Evolutionary conservation across 1,140 invertebrate species (phyloP), one percentile per base, ranked within the genome.

Genomic region (Solenopsis fugax): DNA sequence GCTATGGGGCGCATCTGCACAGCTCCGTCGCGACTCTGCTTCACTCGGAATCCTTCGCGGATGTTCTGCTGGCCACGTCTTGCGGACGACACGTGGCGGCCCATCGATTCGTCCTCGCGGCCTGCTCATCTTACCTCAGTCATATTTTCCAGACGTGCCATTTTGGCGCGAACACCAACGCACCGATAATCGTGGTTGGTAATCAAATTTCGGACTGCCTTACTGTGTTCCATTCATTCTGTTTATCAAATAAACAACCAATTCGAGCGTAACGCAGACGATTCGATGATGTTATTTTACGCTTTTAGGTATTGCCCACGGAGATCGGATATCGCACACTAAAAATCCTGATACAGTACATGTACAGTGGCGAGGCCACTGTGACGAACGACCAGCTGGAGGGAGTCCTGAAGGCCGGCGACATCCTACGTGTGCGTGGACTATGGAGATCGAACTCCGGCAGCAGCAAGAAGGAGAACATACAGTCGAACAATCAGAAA

Each of bases 351-450:
- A 97, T 98, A n/a, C 97, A 98, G 92, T 98, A 98, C 92, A 98
- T 98, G 97, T 98, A 98, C 94, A 97, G 96, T 94, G 97, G 97
- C 3, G 97, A 98, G 95, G 97, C 97, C 41, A 98, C 97, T 24
- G 97, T 98, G 9, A 97, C 97, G 78, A 98, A 98, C 94, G 97
- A 98, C 92, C 97, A 98, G 41, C 92, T 98, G 64, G 97, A 97
- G 90, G 97, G 96, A 77, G 97, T 98, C 1, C 91, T 98, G 58
- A 97, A 97, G 93, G 97, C 97, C 0, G 97, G 97, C 0, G 97
- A 98, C 92, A 96, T 98, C 7, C 92, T 98, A 0, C 97, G 97
- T 91, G 97, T 98, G 12, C 96, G 97, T 58, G 97, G 97, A 12
- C 93, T 98, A 6, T 98, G 97, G 96, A 91, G 94, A 91, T 95